phyloP scores from a whole-genome alignment of 2,888 invertebrate genomes.

The Lysandra bellargus region DNA sequence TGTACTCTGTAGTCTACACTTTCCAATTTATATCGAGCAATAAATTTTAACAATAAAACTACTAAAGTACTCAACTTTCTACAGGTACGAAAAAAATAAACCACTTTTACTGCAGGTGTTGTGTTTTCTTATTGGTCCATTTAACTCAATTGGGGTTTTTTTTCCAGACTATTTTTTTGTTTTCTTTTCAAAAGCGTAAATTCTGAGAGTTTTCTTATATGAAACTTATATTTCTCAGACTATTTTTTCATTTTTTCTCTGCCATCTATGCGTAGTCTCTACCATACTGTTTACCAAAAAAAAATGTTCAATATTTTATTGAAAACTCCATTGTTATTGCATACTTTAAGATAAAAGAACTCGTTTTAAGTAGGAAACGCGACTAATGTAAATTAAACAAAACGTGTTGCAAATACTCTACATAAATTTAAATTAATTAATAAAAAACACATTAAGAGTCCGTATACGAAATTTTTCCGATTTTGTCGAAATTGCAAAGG shows the following conservation, averaged over 20 bases:
- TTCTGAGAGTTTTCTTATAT: no score
- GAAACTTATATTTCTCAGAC: no score
- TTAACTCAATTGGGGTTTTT: background rate
- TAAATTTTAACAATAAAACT: background rate
- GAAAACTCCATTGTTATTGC: background rate
- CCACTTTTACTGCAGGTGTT: background rate
- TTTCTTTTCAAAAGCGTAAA: no score
- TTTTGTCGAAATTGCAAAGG: no score
- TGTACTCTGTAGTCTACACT: background rate
- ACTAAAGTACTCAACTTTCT: background rate
- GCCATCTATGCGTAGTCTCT: no score
- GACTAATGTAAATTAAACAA: background rate
- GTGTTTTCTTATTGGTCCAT: background rate
- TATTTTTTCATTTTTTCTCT: no score
- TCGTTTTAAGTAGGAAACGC: background rate
- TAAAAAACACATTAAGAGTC: no score
- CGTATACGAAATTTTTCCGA: no score
- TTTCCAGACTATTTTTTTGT: background rate
- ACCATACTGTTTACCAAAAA: background rate
- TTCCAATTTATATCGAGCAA: constrained; percentile 19
- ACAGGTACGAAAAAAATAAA: background rate
- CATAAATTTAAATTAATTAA: background rate
- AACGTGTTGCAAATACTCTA: background rate
- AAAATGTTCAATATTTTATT: background rate
- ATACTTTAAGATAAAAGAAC: background rate